These are phyloP conservation scores for Epicampocera succincta DNA, from an alignment of 2,888 invertebrate genomes.

Conservation along the genomic window DNA sequence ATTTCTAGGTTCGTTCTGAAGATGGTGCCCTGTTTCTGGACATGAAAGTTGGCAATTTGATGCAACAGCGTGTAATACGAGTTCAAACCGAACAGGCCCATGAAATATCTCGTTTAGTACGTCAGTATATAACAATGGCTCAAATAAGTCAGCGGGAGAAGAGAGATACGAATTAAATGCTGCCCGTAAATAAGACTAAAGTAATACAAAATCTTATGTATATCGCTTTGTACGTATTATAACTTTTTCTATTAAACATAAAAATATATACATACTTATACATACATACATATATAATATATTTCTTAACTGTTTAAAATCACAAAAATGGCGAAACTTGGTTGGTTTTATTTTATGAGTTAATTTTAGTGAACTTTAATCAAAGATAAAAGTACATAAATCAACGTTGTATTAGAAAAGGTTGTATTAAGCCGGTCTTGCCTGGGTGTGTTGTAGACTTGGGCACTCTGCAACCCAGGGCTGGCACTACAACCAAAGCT, in stretches of 20 bases:
- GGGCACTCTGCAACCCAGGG: too few relatives aligned
- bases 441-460: too few relatives aligned
- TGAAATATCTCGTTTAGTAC: constrained; percentile 96
- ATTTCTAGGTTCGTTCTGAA: constrained; percentile 88
- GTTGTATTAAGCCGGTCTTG: too few relatives aligned
- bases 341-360: too few relatives aligned
- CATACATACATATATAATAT: constrained; percentile 1
- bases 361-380: too few relatives aligned
- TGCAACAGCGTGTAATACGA: constrained; percentile 96
- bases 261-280: neutral
- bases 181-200: constrained; percentile 8
- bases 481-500: too few relatives aligned
- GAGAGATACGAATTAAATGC: constrained; percentile 72
- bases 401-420: too few relatives aligned
- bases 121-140: constrained; percentile 97
- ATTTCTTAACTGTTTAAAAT: too few relatives aligned
- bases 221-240: constrained; percentile 1
- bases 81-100: constrained; percentile 99
- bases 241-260: too few relatives aligned
- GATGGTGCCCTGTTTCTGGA: constrained; percentile 96
- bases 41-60: constrained; percentile 97
- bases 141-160: constrained; percentile 83
- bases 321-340: too few relatives aligned
- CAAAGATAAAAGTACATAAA: too few relatives aligned
- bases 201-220: neutral